Percentiles rank a stretch among this genome's conserved stretches.
These are phyloP conservation scores for Hydrochoerus hydrochaeris DNA, from an alignment of 2,113 vertebrate species.

Conservation along the genomic window DNA sequence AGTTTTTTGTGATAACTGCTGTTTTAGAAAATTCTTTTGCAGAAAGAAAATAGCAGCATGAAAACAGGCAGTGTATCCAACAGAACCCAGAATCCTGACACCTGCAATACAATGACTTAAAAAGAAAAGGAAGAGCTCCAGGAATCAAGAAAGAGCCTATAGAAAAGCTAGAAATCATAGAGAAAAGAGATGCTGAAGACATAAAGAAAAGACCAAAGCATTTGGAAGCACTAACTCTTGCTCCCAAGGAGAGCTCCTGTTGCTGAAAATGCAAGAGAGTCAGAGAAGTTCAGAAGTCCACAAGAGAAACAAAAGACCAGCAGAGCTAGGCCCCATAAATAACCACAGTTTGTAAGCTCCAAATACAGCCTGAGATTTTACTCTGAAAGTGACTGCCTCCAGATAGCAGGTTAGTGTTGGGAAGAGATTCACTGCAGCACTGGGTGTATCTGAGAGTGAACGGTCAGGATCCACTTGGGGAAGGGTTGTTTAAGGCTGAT, in stretches of 20 bases:
- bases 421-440: not conserved
- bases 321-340: not conserved
- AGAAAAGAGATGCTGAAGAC: not conserved
- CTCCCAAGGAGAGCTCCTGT: not conserved
- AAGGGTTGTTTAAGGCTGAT: not conserved
- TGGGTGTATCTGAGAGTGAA: not conserved
- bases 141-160: not conserved
- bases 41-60: not conserved
- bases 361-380: not conserved
- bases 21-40: slow-evolving; percentile 38
- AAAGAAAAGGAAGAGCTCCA: not conserved
- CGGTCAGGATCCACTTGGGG: not conserved
- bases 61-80: not conserved
- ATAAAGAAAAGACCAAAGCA: not conserved
- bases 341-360: not conserved
- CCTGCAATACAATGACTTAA: not conserved
- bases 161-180: not conserved
- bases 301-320: not conserved
- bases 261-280: not conserved
- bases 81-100: not conserved
- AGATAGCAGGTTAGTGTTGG: not conserved
- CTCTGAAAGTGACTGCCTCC: not conserved
- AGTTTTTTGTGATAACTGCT: not conserved
- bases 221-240: not conserved
- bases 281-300: not conserved